phyloP scores from a whole-genome alignment of 2,797 vertebrate genomes.

The Triplophysa yarkandensis region DNA sequence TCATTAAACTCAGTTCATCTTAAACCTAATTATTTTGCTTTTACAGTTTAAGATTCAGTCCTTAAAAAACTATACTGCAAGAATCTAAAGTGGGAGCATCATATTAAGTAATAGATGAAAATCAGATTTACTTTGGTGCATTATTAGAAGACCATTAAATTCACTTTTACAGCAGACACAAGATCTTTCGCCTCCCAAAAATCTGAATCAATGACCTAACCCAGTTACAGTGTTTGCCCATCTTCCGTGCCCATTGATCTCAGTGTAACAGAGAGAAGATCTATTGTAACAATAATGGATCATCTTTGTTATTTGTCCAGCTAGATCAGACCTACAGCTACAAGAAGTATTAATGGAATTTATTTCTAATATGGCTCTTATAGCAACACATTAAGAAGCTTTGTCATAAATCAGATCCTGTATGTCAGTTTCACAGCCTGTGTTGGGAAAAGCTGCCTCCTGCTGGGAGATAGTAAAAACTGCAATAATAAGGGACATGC shows the following conservation, averaged over 20 bases:
- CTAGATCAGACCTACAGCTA: slow-evolving; percentile 37
- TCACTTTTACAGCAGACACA: slow-evolving; percentile 29
- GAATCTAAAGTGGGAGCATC: neutral
- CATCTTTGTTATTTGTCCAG: slow-evolving; percentile 39
- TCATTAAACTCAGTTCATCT: too few relatives aligned
- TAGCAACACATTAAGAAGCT: neutral
- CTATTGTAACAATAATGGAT: slow-evolving; percentile 67
- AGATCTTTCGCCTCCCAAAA: slow-evolving; percentile 19
- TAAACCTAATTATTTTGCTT: too few relatives aligned
- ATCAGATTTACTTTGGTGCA: neutral
- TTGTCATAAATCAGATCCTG: neutral
- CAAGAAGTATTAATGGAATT: neutral
- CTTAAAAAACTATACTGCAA: too few relatives aligned
- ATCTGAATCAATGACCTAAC: slow-evolving; percentile 48
- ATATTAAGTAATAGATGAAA: slow-evolving; percentile 1
- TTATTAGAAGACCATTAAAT: slow-evolving; percentile 32
- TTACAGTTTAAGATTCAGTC: too few relatives aligned
- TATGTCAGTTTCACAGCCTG: neutral
- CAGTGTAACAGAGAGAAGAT: slow-evolving; percentile 59
- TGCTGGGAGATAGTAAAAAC: slow-evolving; percentile 28
- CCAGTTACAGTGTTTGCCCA: slow-evolving; percentile 41
- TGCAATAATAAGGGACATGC: neutral
- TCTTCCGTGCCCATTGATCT: slow-evolving; percentile 60
- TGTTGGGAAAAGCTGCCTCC: slow-evolving; percentile 36
- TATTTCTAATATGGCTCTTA: neutral